A percentile compares a stretch with the other conserved stretches of the same genome.
These are phyloP conservation scores for Syrphus vitripennis DNA, from an alignment of 2,888 invertebrate species.

Conservation along the genomic window DNA sequence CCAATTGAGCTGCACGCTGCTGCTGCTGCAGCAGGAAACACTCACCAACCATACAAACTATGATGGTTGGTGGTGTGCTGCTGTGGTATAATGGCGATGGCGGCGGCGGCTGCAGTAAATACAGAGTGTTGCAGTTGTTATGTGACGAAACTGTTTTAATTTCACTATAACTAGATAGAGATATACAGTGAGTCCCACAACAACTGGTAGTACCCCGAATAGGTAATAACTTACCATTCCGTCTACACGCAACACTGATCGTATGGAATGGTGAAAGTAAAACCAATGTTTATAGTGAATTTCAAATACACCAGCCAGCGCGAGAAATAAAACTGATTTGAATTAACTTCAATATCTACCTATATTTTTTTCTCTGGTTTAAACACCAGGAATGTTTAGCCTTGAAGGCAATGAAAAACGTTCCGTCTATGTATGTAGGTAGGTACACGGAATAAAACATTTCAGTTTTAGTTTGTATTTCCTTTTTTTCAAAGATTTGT, in stretches of 20 bases:
- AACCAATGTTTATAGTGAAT: not conserved
- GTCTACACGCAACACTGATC: conserved; percentile 66
- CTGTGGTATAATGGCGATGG: not conserved
- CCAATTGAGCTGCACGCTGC: conserved; percentile 44
- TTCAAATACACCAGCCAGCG: not conserved
- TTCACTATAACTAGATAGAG: not conserved
- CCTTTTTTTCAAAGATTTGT: too few relatives aligned
- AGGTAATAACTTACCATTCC: conserved; percentile 6
- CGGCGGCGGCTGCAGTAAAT: not conserved
- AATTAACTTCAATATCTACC: conserved; percentile 3
- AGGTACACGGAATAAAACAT: not conserved
- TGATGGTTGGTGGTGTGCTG: not conserved
- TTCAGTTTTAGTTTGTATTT: not conserved
- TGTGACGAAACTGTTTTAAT: conserved; percentile 45
- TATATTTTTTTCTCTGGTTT: conserved; percentile 49
- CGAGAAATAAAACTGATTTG: not conserved
- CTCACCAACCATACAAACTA: conserved; percentile 19
- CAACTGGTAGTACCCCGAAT: conserved; percentile 57
- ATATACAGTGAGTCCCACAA: conserved; percentile 43
- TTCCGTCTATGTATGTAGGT: not conserved
- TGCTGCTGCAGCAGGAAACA: conserved; percentile 61
- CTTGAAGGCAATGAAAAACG: not conserved
- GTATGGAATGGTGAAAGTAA: conserved; percentile 66
- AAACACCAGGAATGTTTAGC: not conserved
- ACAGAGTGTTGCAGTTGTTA: conserved; percentile 37